Evolutionary conservation across 2,113 vertebrate genomes (phyloP).

Genomic region (Ochotona princeps): DNA sequence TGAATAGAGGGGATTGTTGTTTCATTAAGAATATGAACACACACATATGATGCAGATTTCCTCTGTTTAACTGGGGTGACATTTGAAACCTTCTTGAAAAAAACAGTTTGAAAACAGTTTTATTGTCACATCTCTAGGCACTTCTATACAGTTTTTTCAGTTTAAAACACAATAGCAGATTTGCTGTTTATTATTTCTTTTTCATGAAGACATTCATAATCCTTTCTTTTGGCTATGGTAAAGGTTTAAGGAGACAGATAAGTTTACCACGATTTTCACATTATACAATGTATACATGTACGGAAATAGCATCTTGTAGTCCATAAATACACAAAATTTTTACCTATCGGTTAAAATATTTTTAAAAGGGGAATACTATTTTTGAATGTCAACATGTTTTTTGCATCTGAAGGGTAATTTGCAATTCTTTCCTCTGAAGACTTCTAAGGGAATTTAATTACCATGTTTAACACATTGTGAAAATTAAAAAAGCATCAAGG

Average conservation of each 20-base stretch:
- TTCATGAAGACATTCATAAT: too few species aligned
- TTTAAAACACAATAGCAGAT: constrained; percentile 28
- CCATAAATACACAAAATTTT: too few species aligned
- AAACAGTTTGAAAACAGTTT: constrained; percentile 57
- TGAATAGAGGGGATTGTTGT: not conserved
- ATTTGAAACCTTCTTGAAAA: constrained; percentile 64
- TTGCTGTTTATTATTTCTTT: too few species aligned
- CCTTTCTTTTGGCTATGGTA: too few species aligned
- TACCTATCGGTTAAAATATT: too few species aligned
- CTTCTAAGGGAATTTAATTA: constrained; percentile 61
- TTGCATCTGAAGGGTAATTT: constrained; percentile 27
- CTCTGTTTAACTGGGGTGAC: constrained; percentile 68
- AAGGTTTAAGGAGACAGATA: too few species aligned
- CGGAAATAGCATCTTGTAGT: too few species aligned
- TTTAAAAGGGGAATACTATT: not conserved
- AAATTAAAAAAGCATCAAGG: constrained; percentile 63
- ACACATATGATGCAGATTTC: constrained; percentile 75
- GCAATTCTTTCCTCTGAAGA: constrained; percentile 58
- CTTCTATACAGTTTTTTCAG: constrained; percentile 54
- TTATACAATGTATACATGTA: too few species aligned
- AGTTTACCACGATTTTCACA: too few species aligned
- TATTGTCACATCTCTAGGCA: constrained; percentile 63
- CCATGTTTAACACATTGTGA: constrained; percentile 47
- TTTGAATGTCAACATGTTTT: constrained; percentile 33
- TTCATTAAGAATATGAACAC: constrained; percentile 66